These are phyloP conservation scores for Istiophorus platypterus DNA, from an alignment of 2,113 vertebrate species.

Conservation along the genomic window DNA sequence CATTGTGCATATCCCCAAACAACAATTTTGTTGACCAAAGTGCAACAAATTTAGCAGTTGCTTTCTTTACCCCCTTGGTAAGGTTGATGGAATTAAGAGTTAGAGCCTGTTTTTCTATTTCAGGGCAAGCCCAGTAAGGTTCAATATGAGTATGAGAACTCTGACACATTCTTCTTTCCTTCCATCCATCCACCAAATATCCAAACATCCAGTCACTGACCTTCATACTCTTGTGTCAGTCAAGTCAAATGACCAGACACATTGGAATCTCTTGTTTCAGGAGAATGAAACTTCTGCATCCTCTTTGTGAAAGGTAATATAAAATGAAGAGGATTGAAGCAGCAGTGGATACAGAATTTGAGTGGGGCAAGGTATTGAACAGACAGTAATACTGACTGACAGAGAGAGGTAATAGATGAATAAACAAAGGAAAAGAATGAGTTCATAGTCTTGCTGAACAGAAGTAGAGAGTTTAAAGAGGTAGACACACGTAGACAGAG, in stretches of 20 bases:
- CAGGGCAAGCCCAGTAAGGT: not conserved
- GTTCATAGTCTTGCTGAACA: slow-evolving; percentile 57
- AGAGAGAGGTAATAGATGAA: slow-evolving; percentile 51
- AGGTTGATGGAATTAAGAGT: slow-evolving; percentile 7
- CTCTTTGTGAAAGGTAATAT: slow-evolving; percentile 13
- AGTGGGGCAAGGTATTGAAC: slow-evolving; percentile 31
- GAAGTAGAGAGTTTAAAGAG: slow-evolving; percentile 53
- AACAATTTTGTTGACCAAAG: not conserved
- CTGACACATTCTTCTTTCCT: slow-evolving; percentile 15
- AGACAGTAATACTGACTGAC: slow-evolving; percentile 72
- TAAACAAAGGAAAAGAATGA: slow-evolving; percentile 61
- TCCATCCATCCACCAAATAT: not conserved
- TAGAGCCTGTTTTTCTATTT: not conserved
- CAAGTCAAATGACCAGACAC: slow-evolving; percentile 1
- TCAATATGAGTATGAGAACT: slow-evolving; percentile 4
- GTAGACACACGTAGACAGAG: slow-evolving; percentile 40
- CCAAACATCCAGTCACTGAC: not conserved
- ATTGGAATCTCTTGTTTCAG: not conserved
- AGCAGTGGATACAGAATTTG: slow-evolving; percentile 9
- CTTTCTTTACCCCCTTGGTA: slow-evolving; percentile 11
- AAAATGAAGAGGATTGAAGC: slow-evolving; percentile 56
- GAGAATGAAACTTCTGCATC: slow-evolving; percentile 13
- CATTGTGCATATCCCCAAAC: not conserved
- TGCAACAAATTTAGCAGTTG: slow-evolving; percentile 6
- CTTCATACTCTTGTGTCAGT: slow-evolving; percentile 4